These are phyloP conservation scores for Polydrusus cervinus DNA, from an alignment of 2,888 invertebrate genomes.

Conservation along the genomic window DNA sequence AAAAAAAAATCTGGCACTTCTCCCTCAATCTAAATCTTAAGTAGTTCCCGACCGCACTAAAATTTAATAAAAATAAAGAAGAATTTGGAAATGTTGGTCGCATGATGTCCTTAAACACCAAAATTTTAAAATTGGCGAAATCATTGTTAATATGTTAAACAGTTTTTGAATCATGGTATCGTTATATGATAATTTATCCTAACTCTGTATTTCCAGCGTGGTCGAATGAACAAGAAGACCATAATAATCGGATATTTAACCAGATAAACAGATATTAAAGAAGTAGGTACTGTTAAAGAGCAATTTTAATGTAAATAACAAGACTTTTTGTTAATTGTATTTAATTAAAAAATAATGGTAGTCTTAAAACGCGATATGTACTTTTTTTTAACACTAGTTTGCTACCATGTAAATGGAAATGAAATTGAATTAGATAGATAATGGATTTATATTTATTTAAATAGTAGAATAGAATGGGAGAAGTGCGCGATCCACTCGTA, in stretches of 20 bases:
- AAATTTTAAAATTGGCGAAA: too few species aligned
- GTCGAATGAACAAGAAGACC: constrained; percentile 19
- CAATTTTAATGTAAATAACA: constrained; percentile 1
- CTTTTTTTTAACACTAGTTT: background rate
- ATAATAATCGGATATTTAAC: background rate
- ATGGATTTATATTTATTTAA: too few species aligned
- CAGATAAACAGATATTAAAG: constrained; percentile 6
- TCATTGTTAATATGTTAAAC: too few species aligned
- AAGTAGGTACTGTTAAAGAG: background rate
- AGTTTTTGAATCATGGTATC: background rate
- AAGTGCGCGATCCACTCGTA: too few species aligned
- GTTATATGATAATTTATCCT: background rate
- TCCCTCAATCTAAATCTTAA: too few species aligned
- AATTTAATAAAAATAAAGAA: too few species aligned
- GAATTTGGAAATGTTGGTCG: too few species aligned
- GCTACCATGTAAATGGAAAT: background rate
- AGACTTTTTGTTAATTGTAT: constrained; percentile 21
- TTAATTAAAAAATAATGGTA: constrained; percentile 6
- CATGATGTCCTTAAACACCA: too few species aligned
- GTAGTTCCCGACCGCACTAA: too few species aligned
- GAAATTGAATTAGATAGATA: too few species aligned
- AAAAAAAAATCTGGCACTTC: too few species aligned
- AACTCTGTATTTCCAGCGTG: background rate
- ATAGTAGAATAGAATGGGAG: background rate
- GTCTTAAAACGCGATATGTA: background rate